A percentile compares a stretch with the other conserved stretches of the same genome.
These are phyloP conservation scores for Epinephelus fuscoguttatus DNA, from an alignment of 2,113 vertebrate genomes.

Conservation along the genomic window DNA sequence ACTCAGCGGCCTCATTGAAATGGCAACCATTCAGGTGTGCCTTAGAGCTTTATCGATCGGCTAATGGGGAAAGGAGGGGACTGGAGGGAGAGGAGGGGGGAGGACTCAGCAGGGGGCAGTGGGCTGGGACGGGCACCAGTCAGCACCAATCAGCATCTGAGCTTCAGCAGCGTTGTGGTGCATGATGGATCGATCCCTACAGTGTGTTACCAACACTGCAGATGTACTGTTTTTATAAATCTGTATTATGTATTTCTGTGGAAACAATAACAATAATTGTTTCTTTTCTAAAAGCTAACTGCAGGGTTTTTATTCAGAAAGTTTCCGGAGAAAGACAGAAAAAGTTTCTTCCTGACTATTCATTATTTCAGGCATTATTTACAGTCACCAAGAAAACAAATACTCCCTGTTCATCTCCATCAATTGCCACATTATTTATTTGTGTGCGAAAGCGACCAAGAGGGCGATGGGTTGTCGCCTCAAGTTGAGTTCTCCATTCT, in stretches of 20 bases:
- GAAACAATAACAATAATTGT: background rate
- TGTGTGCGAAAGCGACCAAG: background rate
- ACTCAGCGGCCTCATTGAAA: slow-evolving; percentile 30
- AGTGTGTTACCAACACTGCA: background rate
- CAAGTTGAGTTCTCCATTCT: background rate
- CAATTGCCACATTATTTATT: background rate
- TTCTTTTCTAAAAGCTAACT: background rate
- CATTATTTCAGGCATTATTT: background rate
- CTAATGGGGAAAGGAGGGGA: slow-evolving; percentile 36
- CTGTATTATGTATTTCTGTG: background rate
- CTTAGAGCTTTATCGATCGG: slow-evolving; percentile 67
- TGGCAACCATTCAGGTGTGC: slow-evolving; percentile 59
- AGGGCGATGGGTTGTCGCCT: background rate
- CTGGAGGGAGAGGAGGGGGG: background rate
- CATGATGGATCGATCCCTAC: slow-evolving; percentile 48
- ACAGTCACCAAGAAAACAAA: background rate
- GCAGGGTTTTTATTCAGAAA: background rate
- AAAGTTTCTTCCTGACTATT: background rate
- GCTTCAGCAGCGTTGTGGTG: slow-evolving; percentile 31
- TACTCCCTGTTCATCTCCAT: background rate
- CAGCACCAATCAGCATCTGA: slow-evolving; percentile 52
- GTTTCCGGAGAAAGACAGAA: background rate
- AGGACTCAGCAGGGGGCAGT: slow-evolving; percentile 28
- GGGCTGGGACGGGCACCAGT: slow-evolving; percentile 35
- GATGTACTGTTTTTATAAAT: background rate